Evolutionary conservation across 2,113 vertebrate species (phyloP), one percentile per base, ranked within the genome.

Genomic region (Rhea pennata): DNA sequence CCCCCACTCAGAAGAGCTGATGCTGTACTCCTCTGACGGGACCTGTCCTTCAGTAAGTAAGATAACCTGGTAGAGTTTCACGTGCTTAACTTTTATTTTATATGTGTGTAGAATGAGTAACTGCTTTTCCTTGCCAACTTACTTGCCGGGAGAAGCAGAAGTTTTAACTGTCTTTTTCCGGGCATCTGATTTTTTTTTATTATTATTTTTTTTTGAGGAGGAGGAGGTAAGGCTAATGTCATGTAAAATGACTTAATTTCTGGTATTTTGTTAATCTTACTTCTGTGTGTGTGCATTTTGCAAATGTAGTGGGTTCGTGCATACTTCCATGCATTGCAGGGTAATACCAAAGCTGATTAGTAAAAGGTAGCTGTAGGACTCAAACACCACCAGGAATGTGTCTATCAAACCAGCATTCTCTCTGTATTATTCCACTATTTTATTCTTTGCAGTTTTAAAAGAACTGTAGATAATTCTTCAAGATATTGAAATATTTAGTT

Each of bases 401-500:
- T 93, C 95, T 93, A 26, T 96, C 92, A 88, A 87, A 33, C 54
- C 33, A 62, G 95, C 97, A 29, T 61, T 92, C 95, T 95, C 87
- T 10, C 93, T 75, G 11, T 62, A 31, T 91, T 89, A 71, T 79
- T 65, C 95, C 44, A 50, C 79, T 94, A 2, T 88, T 83, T 80
- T 91, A 51, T 87, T 67, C 84, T 42, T 54, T 82, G 87, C 80
- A 51, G 27, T 94, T 96, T 94, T 92, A 87, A 87, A 88, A 76
- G 84, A 80, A 42, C 92, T 92, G 93, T 79, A 92, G 95, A 96
- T 96, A 95, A 93, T 95, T 95, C 90, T 74, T 91, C 51, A 56
- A 96, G 96, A 96, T 93, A 88, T 7, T 70, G 95, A 94, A 96
- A 94, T 91, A 62, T 90, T 97, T 94, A 89, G 90, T 91, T 84